These are phyloP conservation scores for Drosophila demipolita DNA, from an alignment of 2,888 invertebrate genomes.

Conservation along the genomic window DNA sequence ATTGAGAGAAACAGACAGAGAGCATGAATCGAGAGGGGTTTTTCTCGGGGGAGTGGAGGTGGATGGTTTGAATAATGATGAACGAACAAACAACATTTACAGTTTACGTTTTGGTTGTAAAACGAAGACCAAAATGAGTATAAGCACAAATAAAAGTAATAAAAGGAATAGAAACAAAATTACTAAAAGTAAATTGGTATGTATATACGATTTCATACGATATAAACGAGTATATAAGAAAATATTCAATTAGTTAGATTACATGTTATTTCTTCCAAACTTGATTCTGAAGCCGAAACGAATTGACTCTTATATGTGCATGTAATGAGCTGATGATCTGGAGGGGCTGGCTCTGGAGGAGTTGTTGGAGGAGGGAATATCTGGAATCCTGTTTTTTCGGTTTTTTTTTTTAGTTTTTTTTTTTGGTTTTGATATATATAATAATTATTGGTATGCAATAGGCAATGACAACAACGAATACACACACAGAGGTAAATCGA, in stretches of 20 bases:
- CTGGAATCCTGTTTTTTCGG: conserved; percentile 88
- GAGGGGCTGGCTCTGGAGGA: conserved; percentile 93
- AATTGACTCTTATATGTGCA: conserved; percentile 86
- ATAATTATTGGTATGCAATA: conserved; percentile 70
- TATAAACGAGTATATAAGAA: conserved; percentile 67
- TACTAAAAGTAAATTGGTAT: conserved; percentile 30
- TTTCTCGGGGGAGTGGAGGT: background rate
- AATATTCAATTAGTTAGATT: conserved; percentile 84
- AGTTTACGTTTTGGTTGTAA: conserved; percentile 57
- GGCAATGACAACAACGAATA: conserved; percentile 75
- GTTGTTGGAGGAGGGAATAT: conserved; percentile 94
- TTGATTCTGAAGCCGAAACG: conserved; percentile 87
- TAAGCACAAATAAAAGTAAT: conserved; percentile 51
- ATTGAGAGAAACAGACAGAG: background rate
- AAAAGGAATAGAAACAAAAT: conserved; percentile 47
- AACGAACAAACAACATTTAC: conserved; percentile 41
- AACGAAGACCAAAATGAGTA: conserved; percentile 57
- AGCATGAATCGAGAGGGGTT: conserved; percentile 13
- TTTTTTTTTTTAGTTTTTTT: conserved; percentile 27
- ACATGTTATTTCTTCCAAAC: conserved; percentile 89
- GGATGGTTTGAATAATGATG: conserved; percentile 19
- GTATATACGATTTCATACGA: conserved; percentile 58
- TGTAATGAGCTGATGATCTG: conserved; percentile 89
- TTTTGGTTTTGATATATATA: conserved; percentile 49
- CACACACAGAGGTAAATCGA: conserved; percentile 72